phyloP scores from a whole-genome alignment of 2,797 vertebrate genomes.

The Pseudotriccus pelzelni region DNA sequence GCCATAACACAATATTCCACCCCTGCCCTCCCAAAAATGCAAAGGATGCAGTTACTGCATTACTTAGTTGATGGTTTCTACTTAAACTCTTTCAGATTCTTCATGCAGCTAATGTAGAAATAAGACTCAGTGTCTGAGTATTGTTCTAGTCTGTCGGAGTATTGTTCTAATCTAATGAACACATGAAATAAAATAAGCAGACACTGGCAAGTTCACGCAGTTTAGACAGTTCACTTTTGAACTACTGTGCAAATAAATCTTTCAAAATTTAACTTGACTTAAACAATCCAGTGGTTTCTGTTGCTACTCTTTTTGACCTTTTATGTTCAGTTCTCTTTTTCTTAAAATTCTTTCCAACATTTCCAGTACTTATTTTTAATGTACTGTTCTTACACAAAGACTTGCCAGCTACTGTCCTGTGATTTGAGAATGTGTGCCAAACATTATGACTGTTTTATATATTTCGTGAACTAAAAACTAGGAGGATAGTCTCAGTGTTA shows the following conservation, averaged over 20 bases:
- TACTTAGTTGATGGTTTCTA: neutral
- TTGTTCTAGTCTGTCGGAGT: neutral
- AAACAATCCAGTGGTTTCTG: neutral
- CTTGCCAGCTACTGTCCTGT: neutral
- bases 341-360: neutral
- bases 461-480: neutral
- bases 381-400: neutral
- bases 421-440: constrained; percentile 4
- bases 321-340: neutral
- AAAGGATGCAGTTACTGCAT: neutral
- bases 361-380: neutral
- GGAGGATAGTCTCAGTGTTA: neutral
- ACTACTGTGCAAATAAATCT: neutral
- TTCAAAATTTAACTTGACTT: neutral
- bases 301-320: neutral
- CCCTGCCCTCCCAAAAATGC: neutral
- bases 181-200: neutral
- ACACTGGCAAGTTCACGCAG: neutral
- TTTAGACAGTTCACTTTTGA: neutral
- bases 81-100: neutral
- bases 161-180: neutral
- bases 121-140: neutral
- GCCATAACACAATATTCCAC: neutral
- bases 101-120: neutral
- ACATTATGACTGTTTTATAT: neutral